Percentiles rank a stretch among this genome's conserved stretches.
phyloP scores from a whole-genome alignment of 2,888 invertebrate genomes.

The Muschampia plurimacula region DNA sequence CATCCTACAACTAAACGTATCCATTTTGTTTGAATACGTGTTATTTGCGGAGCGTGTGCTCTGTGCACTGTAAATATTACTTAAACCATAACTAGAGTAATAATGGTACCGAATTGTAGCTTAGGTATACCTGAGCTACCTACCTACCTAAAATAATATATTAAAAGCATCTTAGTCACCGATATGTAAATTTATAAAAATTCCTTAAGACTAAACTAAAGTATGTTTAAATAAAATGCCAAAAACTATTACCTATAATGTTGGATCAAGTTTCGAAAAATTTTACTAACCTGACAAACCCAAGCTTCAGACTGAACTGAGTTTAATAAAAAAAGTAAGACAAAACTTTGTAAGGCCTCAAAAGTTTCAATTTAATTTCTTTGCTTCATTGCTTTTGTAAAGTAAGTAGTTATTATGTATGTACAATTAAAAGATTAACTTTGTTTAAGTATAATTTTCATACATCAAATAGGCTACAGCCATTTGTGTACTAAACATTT shows the following conservation, averaged over 20 bases:
- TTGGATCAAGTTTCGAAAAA: too few relatives aligned
- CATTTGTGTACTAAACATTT: too few relatives aligned
- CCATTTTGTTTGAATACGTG: slow-evolving; percentile 7
- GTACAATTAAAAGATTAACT: too few relatives aligned
- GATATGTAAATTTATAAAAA: neutral
- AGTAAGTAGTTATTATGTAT: neutral
- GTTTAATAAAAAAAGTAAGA: neutral
- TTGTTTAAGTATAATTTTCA: too few relatives aligned
- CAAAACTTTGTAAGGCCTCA: neutral
- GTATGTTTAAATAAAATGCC: neutral
- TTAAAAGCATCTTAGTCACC: neutral
- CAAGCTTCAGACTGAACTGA: too few relatives aligned
- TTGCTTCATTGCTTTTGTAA: neutral
- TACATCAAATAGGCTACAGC: too few relatives aligned
- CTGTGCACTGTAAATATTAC: slow-evolving; percentile 21
- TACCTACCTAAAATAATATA: neutral
- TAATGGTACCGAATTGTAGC: slow-evolving; percentile 1
- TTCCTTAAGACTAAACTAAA: neutral
- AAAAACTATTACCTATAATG: too few relatives aligned
- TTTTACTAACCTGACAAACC: too few relatives aligned
- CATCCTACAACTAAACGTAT: neutral
- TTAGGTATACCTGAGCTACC: neutral
- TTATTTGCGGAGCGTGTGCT: slow-evolving; percentile 22
- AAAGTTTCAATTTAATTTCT: neutral
- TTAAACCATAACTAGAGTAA: slow-evolving; percentile 4